These are phyloP conservation scores for Datnioides undecimradiatus DNA, from an alignment of 2,113 vertebrate genomes.

Conservation along the genomic window DNA sequence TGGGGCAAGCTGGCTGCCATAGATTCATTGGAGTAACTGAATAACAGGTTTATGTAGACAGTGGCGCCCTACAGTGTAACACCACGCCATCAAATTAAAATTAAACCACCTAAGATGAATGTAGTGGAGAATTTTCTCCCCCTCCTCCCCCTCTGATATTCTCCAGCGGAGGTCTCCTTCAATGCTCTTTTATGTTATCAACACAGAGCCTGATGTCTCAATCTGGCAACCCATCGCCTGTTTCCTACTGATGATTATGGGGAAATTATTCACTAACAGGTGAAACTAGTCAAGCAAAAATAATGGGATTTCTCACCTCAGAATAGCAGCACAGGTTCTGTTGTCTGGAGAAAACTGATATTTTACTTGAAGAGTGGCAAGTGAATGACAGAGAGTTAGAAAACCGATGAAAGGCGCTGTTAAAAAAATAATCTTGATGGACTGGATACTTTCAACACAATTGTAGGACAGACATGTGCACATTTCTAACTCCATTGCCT, in stretches of 20 bases:
- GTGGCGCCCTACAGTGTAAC: constrained; percentile 27
- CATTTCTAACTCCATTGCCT: not conserved
- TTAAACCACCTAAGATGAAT: constrained; percentile 45
- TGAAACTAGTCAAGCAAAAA: constrained; percentile 74
- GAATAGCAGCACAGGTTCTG: constrained; percentile 49
- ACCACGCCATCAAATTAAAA: constrained; percentile 49
- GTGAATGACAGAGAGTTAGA: not conserved
- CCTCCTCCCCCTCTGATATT: constrained; percentile 27
- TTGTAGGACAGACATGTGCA: not conserved
- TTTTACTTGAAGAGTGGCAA: constrained; percentile 26
- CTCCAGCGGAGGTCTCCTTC: constrained; percentile 14
- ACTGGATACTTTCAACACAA: not conserved
- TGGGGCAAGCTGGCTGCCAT: constrained; percentile 3
- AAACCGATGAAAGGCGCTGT: not conserved
- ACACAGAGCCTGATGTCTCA: constrained; percentile 66
- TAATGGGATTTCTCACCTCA: constrained; percentile 75
- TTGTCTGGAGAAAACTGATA: constrained; percentile 20
- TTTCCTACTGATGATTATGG: constrained; percentile 68
- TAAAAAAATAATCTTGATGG: not conserved
- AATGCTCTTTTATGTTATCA: constrained; percentile 61
- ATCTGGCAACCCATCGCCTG: constrained; percentile 71
- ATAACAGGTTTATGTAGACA: constrained; percentile 59
- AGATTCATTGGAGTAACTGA: constrained; percentile 53
- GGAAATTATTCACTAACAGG: constrained; percentile 72
- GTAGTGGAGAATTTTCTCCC: constrained; percentile 9